Percentiles rank a stretch among this genome's conserved stretches.
Evolutionary conservation across 2,888 invertebrate genomes (phyloP).

Genomic region (Nowickia ferox): DNA sequence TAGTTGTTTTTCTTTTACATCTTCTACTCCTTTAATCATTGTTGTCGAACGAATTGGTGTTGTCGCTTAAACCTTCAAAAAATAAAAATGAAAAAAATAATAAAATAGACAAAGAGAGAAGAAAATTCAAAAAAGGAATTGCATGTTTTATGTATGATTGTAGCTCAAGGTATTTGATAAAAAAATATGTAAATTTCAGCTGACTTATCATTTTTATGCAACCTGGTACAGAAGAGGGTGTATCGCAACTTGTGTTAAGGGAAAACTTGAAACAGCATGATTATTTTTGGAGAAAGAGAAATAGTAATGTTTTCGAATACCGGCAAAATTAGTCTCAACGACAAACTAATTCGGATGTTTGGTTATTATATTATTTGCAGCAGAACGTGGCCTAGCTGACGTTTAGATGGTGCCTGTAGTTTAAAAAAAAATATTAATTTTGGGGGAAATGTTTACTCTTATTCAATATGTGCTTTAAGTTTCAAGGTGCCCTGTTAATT

Average conservation of each 20-base stretch:
- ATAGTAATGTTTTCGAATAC: too few species aligned
- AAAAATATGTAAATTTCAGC: background rate
- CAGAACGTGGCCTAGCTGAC: too few species aligned
- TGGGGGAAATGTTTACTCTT: too few species aligned
- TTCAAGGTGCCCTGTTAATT: too few species aligned
- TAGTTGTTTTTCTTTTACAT: background rate
- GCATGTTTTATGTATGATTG: conserved; percentile 12
- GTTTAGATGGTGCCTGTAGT: too few species aligned
- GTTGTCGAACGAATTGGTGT: conserved; percentile 22
- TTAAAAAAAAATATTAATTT: too few species aligned
- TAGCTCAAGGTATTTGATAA: background rate
- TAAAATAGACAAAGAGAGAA: conserved; percentile 47
- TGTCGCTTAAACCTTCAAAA: background rate
- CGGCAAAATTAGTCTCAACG: too few species aligned
- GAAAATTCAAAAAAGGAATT: conserved; percentile 48
- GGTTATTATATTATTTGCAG: too few species aligned
- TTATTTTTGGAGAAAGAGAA: too few species aligned
- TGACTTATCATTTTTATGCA: conserved; percentile 1
- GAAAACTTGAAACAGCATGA: background rate
- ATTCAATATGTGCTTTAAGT: too few species aligned
- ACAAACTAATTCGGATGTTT: too few species aligned
- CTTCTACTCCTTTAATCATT: conserved; percentile 8
- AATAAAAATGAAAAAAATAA: background rate
- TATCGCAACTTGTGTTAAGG: background rate
- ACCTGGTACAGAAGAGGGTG: conserved; percentile 1